Percentiles rank a stretch among this genome's conserved stretches.
These are phyloP conservation scores for Trachymyrmex septentrionalis DNA, from an alignment of 1,140 invertebrate species.

Conservation along the genomic window DNA sequence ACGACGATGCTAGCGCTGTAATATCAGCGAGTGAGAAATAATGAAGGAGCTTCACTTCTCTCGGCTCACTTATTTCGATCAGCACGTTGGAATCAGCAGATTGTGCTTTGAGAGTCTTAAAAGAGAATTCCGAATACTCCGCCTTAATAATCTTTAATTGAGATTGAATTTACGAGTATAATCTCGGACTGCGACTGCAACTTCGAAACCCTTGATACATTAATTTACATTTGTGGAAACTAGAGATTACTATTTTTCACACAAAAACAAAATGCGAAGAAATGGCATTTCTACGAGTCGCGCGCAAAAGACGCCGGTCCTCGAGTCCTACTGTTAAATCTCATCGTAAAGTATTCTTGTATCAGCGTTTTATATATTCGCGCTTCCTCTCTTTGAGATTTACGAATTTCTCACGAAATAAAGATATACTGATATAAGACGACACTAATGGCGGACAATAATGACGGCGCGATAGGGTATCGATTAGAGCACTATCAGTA, in stretches of 20 bases:
- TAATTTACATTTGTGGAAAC: slow-evolving; percentile 6
- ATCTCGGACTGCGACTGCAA: background rate
- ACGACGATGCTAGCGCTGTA: background rate
- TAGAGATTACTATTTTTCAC: background rate
- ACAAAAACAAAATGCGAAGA: background rate
- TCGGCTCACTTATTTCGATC: background rate
- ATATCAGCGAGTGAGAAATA: slow-evolving; percentile 4
- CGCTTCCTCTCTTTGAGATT: background rate
- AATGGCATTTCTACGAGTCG: background rate
- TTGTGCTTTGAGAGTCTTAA: background rate
- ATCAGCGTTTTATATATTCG: background rate
- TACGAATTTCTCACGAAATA: slow-evolving; percentile 33
- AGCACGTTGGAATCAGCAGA: background rate
- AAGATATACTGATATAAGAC: slow-evolving; percentile 6
- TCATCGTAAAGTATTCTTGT: background rate
- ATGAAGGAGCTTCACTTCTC: background rate
- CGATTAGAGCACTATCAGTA: slow-evolving; percentile 23
- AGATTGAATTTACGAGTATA: background rate
- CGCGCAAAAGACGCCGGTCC: background rate
- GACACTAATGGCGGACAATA: slow-evolving; percentile 23
- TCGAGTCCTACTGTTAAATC: background rate
- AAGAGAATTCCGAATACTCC: background rate
- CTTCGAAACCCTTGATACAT: background rate
- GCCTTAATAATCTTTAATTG: background rate
- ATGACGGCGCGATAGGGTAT: slow-evolving; percentile 18